phyloP scores from a whole-genome alignment of 2,113 vertebrate species.

The Camelus bactrianus region DNA sequence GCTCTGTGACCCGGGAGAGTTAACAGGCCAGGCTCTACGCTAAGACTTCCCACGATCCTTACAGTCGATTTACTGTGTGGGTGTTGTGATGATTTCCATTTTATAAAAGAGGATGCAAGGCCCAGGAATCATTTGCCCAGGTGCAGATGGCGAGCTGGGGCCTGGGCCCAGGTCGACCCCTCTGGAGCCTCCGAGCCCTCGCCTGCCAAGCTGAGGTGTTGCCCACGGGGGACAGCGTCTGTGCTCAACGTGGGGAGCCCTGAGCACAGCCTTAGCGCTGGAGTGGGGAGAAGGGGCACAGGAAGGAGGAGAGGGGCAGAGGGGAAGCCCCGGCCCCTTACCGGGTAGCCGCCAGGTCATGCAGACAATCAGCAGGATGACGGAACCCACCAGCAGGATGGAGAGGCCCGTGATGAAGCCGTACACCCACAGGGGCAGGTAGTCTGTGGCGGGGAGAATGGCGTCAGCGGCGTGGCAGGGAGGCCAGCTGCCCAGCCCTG shows the following conservation, averaged over 20 bases:
- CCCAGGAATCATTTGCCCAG: too few species aligned
- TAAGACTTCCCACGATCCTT: too few species aligned
- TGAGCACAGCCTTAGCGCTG: not conserved
- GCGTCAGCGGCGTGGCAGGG: not conserved
- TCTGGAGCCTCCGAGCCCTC: too few species aligned
- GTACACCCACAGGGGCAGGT: constrained; percentile 83
- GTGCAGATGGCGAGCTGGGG: too few species aligned
- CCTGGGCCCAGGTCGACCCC: too few species aligned
- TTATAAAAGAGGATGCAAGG: too few species aligned
- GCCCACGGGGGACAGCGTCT: too few species aligned
- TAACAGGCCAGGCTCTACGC: too few species aligned
- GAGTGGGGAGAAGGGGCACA: not conserved
- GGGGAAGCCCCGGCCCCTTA: constrained; percentile 69
- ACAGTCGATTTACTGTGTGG: too few species aligned
- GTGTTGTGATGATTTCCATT: too few species aligned
- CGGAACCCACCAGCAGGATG: constrained; percentile 84
- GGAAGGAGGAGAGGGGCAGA: not conserved
- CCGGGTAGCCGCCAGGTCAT: constrained; percentile 83
- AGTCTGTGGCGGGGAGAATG: constrained; percentile 74
- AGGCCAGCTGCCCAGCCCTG: too few species aligned
- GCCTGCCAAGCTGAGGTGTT: too few species aligned
- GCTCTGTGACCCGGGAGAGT: not conserved
- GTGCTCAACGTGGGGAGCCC: not conserved
- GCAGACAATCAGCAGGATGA: constrained; percentile 83
- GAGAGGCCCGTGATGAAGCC: constrained; percentile 82